Evolutionary conservation across 1,140 invertebrate genomes (phyloP), one percentile per base, ranked within the genome.

Genomic region (Drosophila nannoptera): DNA sequence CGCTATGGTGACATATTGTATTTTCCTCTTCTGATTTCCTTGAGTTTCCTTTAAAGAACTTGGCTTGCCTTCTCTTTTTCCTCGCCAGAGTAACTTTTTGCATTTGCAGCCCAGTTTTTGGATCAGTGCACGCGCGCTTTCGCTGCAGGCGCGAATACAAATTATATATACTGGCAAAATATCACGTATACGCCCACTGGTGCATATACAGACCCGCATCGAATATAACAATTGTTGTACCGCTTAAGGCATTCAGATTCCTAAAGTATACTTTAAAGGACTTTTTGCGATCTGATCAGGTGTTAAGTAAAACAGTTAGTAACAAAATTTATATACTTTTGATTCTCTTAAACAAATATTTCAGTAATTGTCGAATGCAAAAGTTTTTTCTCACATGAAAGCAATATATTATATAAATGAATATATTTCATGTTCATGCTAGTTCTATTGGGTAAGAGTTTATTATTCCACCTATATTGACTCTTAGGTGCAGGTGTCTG

Each of bases 81-180:
- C 22, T 22, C 22, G 22, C 22, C 22, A 22, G 7, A 38, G 7
- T 14, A 56, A 14, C 8, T 58, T 35, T 61, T 7, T 12, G 0
- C 8, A 54, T 29, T 46, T 35, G 11, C 6, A 6, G 5, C 7
- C 12, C 31, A 9, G 6, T 4, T 46, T 62, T 62, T 49, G 33
- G 43, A 31, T 9, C 59, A 49, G 66, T 64, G 50, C 45, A 56
- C n/a, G 36, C 38, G 31, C 36, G 29, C 50, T 48, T 53, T 50
- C 5, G 36, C 60, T 50, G 35, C 45, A 64, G 45, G 38, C 46
- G 36, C 14, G 52, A 62, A 49, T 64, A 64, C 52, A 69, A 64
- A 64, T 64, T 50, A 63, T 64, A 45, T 64, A 36, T 45, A 50
- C 52, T 49, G 45, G 45, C 8, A 64, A 46, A 49, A 62, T 54